Evolutionary conservation across 2,888 invertebrate genomes (phyloP), one percentile per base, ranked within the genome.

Genomic region (Lathronympha strigana): DNA sequence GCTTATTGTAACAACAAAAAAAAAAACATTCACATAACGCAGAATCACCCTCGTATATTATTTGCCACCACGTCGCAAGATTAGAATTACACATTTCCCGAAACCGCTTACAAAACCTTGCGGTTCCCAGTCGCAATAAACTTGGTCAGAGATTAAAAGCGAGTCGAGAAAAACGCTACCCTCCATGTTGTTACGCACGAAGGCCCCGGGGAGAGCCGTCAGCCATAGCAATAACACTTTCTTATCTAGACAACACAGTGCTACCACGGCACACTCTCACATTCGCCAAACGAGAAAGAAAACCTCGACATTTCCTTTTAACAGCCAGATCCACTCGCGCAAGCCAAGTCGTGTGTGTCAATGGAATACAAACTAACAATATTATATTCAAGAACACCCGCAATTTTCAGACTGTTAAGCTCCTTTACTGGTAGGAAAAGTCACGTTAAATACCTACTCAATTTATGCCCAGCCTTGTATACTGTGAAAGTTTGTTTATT

Each of bases 241-340:
- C 86, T 87, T 88, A 87, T 87, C 86, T 80, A 82, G 79, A 80
- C 80, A 80, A 80, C 79, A 77, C 83, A 84, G 80, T 71, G 71
- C 80, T 77, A 76, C 77, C 72, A 76, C 62, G 62, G 63, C 49
- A 68, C 64, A 62, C 62, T 25, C 53, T 9, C 53, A 23, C 23
- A 31, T 43, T 17, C 8, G 13, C 31, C 28, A 17, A 45, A 51
- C 45, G 21, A 23, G 23, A 28, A 33, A 21, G 63, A 60, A 47
- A 45, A 47, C 45, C 19, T 49, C 40, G 31, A 45, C 60, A 53
- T 64, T 53, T 53, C 51, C 21, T 50, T 40, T 36, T 53, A 25
- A 60, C 11, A 64, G 36, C n/a, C 1, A 45, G 19, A 51, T 31
- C 23, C 25, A 58, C 43, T 51, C 33, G 17, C 19, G 23, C 33